Conservation (phyloP, 2,113 vertebrate species). For the Jaculus jaculus region DNA sequence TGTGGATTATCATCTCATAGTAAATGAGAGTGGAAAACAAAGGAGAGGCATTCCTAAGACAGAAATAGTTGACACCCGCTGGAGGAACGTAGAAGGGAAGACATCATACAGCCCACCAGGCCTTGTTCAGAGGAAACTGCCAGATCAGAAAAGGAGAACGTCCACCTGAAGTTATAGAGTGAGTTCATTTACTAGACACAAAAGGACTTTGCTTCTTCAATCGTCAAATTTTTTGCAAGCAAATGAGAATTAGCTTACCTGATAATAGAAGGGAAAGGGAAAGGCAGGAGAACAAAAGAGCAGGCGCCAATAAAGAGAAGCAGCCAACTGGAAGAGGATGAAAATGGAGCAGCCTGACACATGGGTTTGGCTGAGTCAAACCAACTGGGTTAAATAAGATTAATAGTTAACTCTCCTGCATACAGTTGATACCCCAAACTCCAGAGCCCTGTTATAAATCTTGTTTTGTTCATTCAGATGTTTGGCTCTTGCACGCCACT, state of each 20-base stretch:
- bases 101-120: not conserved
- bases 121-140: not conserved
- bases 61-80: not conserved
- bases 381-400: constrained; percentile 24
- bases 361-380: not conserved
- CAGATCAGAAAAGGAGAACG: not conserved
- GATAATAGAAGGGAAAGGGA: not conserved
- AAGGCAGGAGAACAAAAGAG: not conserved
- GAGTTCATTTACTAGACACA: not conserved
- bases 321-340: not conserved
- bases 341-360: not conserved
- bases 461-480: constrained; percentile 19
- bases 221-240: constrained; percentile 15
- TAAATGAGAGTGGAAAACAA: constrained; percentile 8
- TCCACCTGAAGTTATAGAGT: not conserved
- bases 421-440: not conserved
- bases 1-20: not conserved
- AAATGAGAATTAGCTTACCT: constrained; percentile 13
- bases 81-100: not conserved
- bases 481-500: not conserved
- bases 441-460: not conserved
- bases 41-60: constrained; percentile 6
- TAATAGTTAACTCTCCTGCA: not conserved
- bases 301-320: not conserved
- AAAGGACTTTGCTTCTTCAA: not conserved